These are phyloP conservation scores for Stictonetta naevosa DNA, from an alignment of 2,113 vertebrate genomes.

Conservation along the genomic window DNA sequence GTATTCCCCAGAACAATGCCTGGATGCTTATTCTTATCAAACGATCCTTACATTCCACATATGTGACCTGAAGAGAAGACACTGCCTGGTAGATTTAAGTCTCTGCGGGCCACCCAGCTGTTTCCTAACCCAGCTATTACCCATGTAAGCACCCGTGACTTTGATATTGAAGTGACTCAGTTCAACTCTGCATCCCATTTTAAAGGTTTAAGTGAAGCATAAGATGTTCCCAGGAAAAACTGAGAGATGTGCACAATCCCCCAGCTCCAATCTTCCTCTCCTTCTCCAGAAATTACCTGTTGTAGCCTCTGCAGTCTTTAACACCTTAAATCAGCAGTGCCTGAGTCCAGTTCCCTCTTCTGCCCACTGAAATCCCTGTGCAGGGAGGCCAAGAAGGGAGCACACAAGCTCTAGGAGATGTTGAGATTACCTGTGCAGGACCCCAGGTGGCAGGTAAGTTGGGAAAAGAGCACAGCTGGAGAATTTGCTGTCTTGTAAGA, in stretches of 20 bases:
- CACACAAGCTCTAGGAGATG: accelerated
- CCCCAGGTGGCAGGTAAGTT: not conserved
- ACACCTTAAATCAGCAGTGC: not conserved
- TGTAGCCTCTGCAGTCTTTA: not conserved
- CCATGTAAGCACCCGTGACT: not conserved
- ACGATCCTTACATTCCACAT: not conserved
- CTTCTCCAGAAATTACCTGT: not conserved
- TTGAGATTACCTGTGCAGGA: not conserved
- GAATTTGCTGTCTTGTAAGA: not conserved
- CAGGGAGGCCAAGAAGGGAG: not conserved
- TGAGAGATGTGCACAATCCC: not conserved
- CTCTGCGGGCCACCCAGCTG: not conserved
- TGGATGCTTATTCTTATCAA: not conserved
- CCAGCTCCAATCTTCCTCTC: not conserved
- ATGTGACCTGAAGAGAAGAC: not conserved
- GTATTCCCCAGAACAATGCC: not conserved
- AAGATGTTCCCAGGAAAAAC: not conserved
- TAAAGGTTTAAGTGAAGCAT: not conserved
- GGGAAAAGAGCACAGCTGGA: not conserved
- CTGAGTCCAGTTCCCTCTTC: not conserved
- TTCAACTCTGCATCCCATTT: not conserved
- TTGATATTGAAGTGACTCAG: not conserved
- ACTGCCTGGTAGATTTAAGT: not conserved
- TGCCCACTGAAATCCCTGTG: not conserved
- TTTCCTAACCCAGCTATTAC: not conserved